Conservation (phyloP, 37 sponge, comb jelly and placozoan genomes). For the Chondrilla cf. caribensis region DNA sequence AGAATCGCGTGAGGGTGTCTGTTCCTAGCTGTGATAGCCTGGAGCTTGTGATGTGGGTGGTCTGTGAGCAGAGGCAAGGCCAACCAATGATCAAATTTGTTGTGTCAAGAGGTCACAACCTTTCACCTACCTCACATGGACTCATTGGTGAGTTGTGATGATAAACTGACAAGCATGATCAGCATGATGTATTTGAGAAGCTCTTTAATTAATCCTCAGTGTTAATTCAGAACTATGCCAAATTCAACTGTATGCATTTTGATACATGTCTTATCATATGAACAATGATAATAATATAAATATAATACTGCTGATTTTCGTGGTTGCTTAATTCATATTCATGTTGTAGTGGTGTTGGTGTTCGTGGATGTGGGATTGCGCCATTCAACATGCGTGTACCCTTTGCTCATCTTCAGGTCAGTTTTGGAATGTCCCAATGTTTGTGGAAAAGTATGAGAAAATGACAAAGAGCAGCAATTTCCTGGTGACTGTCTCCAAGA, state of each 20-base stretch:
- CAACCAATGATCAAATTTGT: constrained; percentile 54
- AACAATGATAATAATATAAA: no score
- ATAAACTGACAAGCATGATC: no score
- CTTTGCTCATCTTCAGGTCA: constrained; percentile 44
- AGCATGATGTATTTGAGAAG: not conserved
- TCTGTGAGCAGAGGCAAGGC: constrained; percentile 28
- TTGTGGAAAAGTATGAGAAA: constrained; percentile 13
- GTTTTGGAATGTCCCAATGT: constrained; percentile 72
- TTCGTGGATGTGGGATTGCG: no score
- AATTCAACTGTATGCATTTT: no score
- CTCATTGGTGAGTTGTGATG: constrained; percentile 60
- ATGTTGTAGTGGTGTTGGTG: no score
- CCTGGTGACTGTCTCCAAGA: constrained; percentile 2
- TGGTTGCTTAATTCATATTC: no score
- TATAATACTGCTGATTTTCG: no score
- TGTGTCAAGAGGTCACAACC: constrained; percentile 56
- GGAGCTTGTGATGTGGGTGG: constrained; percentile 68
- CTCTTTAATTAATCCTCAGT: not conserved
- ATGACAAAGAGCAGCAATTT: not conserved
- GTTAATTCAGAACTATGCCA: no score
- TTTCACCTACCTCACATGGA: constrained; percentile 67
- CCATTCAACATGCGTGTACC: not conserved
- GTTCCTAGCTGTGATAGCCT: constrained; percentile 67
- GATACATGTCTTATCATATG: no score
- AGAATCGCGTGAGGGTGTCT: constrained; percentile 41